Base-by-base conservation (phyloP, 2,888 invertebrate genomes). In the Antheraea yamamai region DNA sequence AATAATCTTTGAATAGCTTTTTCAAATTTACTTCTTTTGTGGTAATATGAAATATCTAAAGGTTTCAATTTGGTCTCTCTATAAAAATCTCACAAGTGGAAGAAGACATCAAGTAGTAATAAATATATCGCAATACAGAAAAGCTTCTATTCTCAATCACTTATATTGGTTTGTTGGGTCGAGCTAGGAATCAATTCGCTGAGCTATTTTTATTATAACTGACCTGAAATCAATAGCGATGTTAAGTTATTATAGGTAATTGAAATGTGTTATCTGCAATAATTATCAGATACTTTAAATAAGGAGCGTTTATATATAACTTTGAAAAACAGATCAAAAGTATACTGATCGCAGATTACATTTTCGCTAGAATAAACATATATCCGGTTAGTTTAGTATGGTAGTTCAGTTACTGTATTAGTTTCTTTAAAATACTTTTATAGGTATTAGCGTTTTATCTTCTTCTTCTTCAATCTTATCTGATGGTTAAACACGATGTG, bases 1-100 rank as follows among this genome's bases (percentile, higher is more conserved):
- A 86, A 85, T 87, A 83, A 86, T 86, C 87, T 88, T 83, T 85
- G 86, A 87, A 87, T 84, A 75, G 78, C 78, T 83, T 84, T 87
- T 85, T 81, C 77, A 79, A 84, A 86, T 87, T 86, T 83, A 81
- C 85, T 85, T 80, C 82, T 82, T 83, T 79, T 77, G 79, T 78
- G 79, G 81, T 80, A 81, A 87, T 88, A 87, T 86, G 23, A 66
- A 26, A 83, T 84, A 84, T 85, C 82, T 85, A 87, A 87, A 87
- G 83, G 82, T 87, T 89, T 87, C 83, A 85, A 88, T 88, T 88
- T 86, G 84, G 80, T 77, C 76, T 82, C 79, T 66, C 64, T 16
- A 66, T 66, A 30, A 39, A 84, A 82, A 84, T 79, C 78, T 75
- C 78, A 80, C 81, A 80, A 81, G 78, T 70, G 39, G 39, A 78